Evolutionary conservation across 2,113 vertebrate genomes (phyloP).

Genomic region (Potamarius usumacintae): DNA sequence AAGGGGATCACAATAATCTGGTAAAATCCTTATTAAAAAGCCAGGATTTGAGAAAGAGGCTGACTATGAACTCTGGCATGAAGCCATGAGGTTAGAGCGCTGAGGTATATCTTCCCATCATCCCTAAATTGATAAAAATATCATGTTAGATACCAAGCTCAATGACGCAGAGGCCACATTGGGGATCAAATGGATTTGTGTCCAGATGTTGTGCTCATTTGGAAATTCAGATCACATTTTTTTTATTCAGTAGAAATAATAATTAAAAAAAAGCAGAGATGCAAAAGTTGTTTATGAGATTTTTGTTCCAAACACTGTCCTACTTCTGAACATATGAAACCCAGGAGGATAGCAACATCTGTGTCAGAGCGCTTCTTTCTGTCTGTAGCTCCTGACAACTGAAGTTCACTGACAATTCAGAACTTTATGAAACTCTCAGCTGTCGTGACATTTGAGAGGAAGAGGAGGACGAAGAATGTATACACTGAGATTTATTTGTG

Average conservation of each 20-base stretch:
- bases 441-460: background rate
- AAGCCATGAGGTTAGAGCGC: background rate
- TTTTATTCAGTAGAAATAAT: background rate
- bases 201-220: background rate
- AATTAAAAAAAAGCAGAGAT: background rate
- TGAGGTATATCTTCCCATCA: slow-evolving; percentile 23
- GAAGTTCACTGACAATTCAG: slow-evolving; percentile 9
- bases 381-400: background rate
- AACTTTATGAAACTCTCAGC: slow-evolving; percentile 5
- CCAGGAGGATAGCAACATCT: slow-evolving; percentile 17
- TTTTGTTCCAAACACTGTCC: slow-evolving; percentile 19
- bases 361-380: background rate
- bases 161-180: background rate
- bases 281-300: background rate
- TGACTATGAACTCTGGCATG: slow-evolving; percentile 14
- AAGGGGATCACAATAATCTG: slow-evolving; percentile 25
- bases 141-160: background rate
- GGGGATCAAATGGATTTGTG: background rate
- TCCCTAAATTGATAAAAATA: slow-evolving; percentile 20
- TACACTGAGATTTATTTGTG: background rate
- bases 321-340: slow-evolving; percentile 4
- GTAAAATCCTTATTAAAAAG: slow-evolving; percentile 26
- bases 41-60: background rate
- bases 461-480: too few relatives aligned
- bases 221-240: slow-evolving; percentile 1